These are phyloP conservation scores for Eciton burchellii DNA, from an alignment of 1,140 invertebrate species.

Conservation along the genomic window DNA sequence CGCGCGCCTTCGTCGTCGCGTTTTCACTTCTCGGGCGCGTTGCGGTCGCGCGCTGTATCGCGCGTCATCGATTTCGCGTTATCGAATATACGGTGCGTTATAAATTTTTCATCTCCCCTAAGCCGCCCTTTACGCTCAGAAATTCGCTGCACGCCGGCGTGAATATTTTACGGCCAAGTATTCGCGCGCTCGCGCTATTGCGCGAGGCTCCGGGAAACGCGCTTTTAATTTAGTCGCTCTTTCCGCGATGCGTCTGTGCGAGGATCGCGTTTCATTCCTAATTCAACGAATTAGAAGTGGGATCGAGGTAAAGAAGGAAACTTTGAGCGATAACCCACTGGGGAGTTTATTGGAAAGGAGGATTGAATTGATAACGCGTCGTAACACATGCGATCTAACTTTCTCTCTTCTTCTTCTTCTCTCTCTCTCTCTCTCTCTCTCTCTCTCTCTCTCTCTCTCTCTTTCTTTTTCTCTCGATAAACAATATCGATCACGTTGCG, in stretches of 20 bases:
- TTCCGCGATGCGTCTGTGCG: neutral
- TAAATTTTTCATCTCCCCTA: constrained; percentile 50
- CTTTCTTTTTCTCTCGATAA: too few species aligned
- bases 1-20: neutral
- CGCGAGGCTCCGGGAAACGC: too few species aligned
- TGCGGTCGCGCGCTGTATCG: constrained; percentile 38
- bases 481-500: too few species aligned
- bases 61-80: constrained; percentile 49
- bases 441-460: too few species aligned
- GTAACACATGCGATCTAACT: too few species aligned
- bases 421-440: too few species aligned
- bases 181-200: neutral
- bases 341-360: too few species aligned
- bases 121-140: constrained; percentile 8
- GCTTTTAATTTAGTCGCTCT: neutral
- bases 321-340: too few species aligned
- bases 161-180: constrained; percentile 43
- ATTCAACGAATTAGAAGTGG: too few species aligned
- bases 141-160: constrained; percentile 15
- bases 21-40: constrained; percentile 45
- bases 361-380: too few species aligned
- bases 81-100: constrained; percentile 52
- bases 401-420: too few species aligned
- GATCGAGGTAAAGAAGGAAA: too few species aligned
- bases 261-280: neutral